Percentiles rank a stretch among this genome's conserved stretches.
Evolutionary conservation across 2,797 vertebrate species (phyloP).

Genomic region (Thaleichthys pacificus): DNA sequence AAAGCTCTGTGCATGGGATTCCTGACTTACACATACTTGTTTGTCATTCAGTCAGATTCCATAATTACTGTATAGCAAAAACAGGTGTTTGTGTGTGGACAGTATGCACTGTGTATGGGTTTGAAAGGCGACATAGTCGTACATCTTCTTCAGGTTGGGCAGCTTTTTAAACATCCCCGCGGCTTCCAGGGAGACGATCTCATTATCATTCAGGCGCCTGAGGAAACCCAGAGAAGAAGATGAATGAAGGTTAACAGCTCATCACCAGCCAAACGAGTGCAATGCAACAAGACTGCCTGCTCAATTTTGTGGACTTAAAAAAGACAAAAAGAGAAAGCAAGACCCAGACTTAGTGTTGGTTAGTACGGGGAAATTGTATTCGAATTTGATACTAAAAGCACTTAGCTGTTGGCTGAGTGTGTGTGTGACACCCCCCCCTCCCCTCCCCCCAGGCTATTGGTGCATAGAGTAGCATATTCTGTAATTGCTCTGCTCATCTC

Average conservation of each 20-base stretch:
- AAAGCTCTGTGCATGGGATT: constrained; percentile 23
- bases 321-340: background rate
- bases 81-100: background rate
- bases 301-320: background rate
- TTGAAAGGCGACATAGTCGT: constrained; percentile 45
- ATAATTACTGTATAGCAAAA: constrained; percentile 4
- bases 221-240: constrained; percentile 49
- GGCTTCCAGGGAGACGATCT: constrained; percentile 87
- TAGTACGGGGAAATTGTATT: too few relatives aligned
- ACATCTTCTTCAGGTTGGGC: constrained; percentile 93
- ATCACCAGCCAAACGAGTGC: constrained; percentile 43
- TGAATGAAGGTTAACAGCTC: constrained; percentile 55
- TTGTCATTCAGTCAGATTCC: constrained; percentile 9
- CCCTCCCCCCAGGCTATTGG: too few relatives aligned
- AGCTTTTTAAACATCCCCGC: constrained; percentile 90
- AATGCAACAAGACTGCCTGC: constrained; percentile 14
- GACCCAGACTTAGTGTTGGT: too few relatives aligned
- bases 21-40: constrained; percentile 22
- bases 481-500: too few relatives aligned
- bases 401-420: too few relatives aligned
- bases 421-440: too few relatives aligned
- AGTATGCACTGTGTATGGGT: background rate
- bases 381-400: too few relatives aligned
- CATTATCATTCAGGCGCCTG: constrained; percentile 96
- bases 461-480: too few relatives aligned